Percentiles rank a stretch among this genome's conserved stretches.
phyloP scores from a whole-genome alignment of 2,113 vertebrate genomes.

The Centropus unirufus region DNA sequence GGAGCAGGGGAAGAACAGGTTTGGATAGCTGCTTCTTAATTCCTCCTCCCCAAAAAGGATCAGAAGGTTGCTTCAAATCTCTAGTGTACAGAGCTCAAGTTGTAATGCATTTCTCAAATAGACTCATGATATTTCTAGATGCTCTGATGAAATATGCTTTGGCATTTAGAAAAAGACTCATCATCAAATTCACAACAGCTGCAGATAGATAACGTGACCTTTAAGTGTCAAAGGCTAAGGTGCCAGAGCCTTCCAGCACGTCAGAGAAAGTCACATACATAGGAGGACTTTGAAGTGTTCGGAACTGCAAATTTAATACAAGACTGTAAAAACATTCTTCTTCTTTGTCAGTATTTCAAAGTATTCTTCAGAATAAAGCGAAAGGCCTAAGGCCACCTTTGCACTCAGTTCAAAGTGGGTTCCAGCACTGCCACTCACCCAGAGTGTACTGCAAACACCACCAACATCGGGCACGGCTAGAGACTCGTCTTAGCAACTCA shows the following conservation, averaged over 20 bases:
- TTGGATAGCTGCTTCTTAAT: neutral
- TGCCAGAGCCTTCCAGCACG: neutral
- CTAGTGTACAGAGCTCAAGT: neutral
- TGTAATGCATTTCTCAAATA: neutral
- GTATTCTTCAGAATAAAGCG: neutral
- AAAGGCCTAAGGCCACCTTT: neutral
- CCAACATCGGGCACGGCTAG: neutral
- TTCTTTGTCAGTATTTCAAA: neutral
- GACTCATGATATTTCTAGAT: neutral
- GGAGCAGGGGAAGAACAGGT: neutral
- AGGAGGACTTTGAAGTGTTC: neutral
- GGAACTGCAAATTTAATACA: neutral
- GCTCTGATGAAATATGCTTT: neutral
- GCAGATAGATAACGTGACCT: neutral
- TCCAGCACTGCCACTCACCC: neutral
- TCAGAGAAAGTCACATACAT: neutral
- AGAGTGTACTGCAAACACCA: fast-evolving
- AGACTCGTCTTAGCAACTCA: neutral
- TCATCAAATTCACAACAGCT: neutral
- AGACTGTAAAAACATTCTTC: neutral
- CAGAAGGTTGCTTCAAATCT: neutral
- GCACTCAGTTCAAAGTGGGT: neutral
- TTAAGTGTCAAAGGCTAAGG: neutral
- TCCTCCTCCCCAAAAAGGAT: neutral
- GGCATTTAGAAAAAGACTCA: neutral